Evolutionary conservation across 2,113 vertebrate genomes (phyloP).

Genomic region (Ploceus nigricollis): DNA sequence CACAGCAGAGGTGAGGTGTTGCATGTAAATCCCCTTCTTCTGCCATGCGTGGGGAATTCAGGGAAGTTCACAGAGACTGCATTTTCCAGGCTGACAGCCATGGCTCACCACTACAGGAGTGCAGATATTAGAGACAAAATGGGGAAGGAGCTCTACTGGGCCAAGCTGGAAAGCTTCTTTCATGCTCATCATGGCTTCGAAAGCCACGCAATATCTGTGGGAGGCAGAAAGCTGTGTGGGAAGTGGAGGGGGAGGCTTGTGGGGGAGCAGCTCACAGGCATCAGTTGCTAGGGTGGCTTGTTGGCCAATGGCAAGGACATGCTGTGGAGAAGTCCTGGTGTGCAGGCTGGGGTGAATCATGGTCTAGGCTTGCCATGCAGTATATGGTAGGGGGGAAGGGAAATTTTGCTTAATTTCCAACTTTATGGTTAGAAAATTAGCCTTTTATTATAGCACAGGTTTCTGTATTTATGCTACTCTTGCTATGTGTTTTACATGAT

Average conservation of each 20-base stretch:
- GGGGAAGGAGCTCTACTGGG: neutral
- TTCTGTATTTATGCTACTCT: neutral
- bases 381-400: neutral
- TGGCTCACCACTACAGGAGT: neutral
- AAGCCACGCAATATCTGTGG: neutral
- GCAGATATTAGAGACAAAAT: neutral
- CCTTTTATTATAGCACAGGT: neutral
- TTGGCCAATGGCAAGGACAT: neutral
- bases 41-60: accelerated
- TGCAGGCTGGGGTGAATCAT: neutral
- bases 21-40: neutral
- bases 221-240: neutral
- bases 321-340: neutral
- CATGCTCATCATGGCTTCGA: neutral
- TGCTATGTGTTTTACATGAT: neutral
- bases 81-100: neutral
- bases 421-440: neutral
- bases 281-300: neutral
- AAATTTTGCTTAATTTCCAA: neutral
- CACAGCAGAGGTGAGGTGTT: neutral
- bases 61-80: neutral
- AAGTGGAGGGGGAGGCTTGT: neutral
- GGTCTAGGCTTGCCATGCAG: neutral
- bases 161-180: neutral
- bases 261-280: neutral